Evolutionary conservation across 2,888 invertebrate species (phyloP), one percentile per base, ranked within the genome.

Genomic region (Drosophila nr. medialis): DNA sequence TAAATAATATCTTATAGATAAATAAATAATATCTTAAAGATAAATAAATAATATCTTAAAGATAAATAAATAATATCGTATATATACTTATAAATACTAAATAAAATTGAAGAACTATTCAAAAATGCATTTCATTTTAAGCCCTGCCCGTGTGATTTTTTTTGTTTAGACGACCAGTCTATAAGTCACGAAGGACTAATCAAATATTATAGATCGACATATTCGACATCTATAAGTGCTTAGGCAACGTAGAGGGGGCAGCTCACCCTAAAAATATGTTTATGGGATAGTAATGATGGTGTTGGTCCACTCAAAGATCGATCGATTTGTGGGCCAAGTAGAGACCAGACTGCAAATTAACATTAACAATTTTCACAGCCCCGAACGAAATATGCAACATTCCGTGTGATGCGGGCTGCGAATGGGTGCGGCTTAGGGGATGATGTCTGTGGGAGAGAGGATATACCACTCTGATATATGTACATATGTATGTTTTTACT

Each of bases 281-380:
- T 42, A 65, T 53, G 30, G 45, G 8, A 32, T 63, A 2, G 29
- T 48, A 36, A 34, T 58, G 32, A 50, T 62, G 61, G 64, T 80
- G 64, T 75, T 75, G 63, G 70, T 79, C 48, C 51, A 78, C 74
- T 77, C 75, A 77, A 36, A 4, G 70, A 61, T 53, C 27, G 53
- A 54, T 32, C 45, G 10, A 24, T 30, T 18, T 45, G n/a, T 42
- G n/a, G 40, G 11, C 40, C 40, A 42, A 42, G 40, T 11, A n/a
- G 11, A n/a, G 21, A 48, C 53, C 56, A 69, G 58, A 56, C 53
- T 62, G 79, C 63, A 45, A 67, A 51, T 56, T n/a, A 42, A 11
- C 21, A 34, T 42, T 53, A 6, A 40, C 24, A 55, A 65, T 63
- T 72, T 51, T 50, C 60, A 53, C 30, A 58, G 32, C 18, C 32